Evolutionary conservation across 2,797 vertebrate species (phyloP).

Genomic region (Alectoris magna): DNA sequence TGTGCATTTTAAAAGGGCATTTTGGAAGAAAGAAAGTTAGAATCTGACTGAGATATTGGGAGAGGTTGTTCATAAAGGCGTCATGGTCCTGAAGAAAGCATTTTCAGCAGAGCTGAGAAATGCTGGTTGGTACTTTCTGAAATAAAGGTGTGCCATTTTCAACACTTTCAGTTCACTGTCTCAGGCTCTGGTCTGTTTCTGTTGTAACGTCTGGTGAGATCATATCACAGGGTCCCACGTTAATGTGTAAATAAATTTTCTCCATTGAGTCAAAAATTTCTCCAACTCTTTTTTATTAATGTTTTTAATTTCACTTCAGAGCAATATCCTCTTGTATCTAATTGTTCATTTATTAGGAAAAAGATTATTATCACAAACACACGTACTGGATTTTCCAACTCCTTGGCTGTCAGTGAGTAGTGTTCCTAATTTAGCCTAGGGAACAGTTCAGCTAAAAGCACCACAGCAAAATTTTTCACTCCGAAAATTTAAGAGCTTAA

Average conservation of each 20-base stretch:
- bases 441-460: not conserved
- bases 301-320: not conserved
- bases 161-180: not conserved
- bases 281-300: not conserved
- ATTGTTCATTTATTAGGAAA: slow-evolving; percentile 20
- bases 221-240: not conserved
- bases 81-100: not conserved
- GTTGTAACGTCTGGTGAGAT: not conserved
- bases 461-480: not conserved
- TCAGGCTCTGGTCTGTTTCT: not conserved
- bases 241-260: not conserved
- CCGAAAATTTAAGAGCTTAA: slow-evolving; percentile 30
- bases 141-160: not conserved
- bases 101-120: not conserved
- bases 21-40: not conserved
- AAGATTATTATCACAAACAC: not conserved
- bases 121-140: not conserved
- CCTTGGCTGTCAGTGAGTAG: not conserved
- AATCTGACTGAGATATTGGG: not conserved
- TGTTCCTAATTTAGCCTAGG: slow-evolving; percentile 1
- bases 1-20: not conserved
- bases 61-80: not conserved
- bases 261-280: not conserved
- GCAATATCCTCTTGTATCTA: not conserved
- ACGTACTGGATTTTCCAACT: not conserved